Evolutionary conservation across 2,113 vertebrate genomes (phyloP).

Genomic region (Scytalopus superciliaris): DNA sequence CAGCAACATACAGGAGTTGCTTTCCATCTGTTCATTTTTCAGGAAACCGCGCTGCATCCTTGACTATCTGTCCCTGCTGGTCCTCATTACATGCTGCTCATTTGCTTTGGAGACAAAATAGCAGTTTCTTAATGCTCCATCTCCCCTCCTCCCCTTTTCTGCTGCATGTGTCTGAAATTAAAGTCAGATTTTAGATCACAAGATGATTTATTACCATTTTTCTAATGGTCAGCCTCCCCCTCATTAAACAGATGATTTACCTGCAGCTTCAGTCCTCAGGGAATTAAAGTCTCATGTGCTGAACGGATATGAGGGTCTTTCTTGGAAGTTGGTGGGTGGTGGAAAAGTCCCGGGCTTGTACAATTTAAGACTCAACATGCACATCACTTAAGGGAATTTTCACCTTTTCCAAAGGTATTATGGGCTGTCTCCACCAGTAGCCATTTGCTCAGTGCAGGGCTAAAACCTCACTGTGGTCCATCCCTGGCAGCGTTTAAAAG

Average conservation of each 20-base stretch:
- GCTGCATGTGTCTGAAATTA: not conserved
- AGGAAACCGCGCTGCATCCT: fast-evolving
- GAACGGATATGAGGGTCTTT: not conserved
- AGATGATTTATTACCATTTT: not conserved
- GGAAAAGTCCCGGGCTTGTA: fast-evolving
- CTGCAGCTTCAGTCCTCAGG: not conserved
- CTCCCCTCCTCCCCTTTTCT: not conserved
- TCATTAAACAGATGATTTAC: not conserved
- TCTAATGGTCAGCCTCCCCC: not conserved
- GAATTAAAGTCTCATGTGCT: not conserved
- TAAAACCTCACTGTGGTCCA: not conserved
- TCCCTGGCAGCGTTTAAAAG: not conserved
- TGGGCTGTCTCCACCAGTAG: not conserved
- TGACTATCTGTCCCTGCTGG: not conserved
- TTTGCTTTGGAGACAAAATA: slow-evolving; percentile 15
- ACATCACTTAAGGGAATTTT: not conserved
- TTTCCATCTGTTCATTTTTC: not conserved
- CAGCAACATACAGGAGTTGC: not conserved
- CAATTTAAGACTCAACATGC: not conserved
- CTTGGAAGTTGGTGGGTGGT: not conserved
- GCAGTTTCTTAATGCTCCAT: not conserved
- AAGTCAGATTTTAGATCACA: not conserved
- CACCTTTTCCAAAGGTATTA: not conserved
- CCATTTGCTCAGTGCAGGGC: fast-evolving
- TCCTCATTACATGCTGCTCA: not conserved